Evolutionary conservation across 2,888 invertebrate genomes (phyloP).

Genomic region (Erynnis tages): DNA sequence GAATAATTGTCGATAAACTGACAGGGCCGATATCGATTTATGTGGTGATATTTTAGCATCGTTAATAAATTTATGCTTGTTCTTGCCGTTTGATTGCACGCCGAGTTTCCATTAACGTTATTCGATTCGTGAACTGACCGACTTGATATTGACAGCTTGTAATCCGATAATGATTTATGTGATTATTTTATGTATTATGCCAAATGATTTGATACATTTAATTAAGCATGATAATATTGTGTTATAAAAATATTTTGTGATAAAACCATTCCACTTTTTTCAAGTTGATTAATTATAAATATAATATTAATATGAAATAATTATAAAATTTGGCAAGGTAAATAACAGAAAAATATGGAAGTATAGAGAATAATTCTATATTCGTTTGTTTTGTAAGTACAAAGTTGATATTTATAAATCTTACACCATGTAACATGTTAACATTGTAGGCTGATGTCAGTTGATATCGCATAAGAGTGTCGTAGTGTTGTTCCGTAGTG

Average conservation of each 20-base stretch:
- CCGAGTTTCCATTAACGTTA: constrained; percentile 69
- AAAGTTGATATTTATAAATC: too few relatives aligned
- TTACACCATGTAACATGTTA: constrained; percentile 5
- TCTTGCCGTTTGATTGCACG: constrained; percentile 75
- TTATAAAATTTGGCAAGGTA: too few relatives aligned
- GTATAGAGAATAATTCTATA: too few relatives aligned
- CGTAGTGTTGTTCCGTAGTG: constrained; percentile 36
- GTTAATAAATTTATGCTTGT: constrained; percentile 81
- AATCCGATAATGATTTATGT: constrained; percentile 59
- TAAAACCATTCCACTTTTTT: too few relatives aligned
- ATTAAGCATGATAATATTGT: too few relatives aligned
- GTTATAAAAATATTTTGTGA: too few relatives aligned
- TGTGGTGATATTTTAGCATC: constrained; percentile 79
- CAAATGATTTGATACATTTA: constrained; percentile 5
- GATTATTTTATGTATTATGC: constrained; percentile 28
- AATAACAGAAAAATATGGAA: too few relatives aligned
- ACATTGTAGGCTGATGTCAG: constrained; percentile 15
- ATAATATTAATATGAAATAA: too few relatives aligned
- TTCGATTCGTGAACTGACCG: constrained; percentile 61
- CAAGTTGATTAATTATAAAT: too few relatives aligned
- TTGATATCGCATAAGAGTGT: constrained; percentile 7
- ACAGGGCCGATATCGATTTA: constrained; percentile 77
- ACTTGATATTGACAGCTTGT: constrained; percentile 62
- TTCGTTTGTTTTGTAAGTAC: too few relatives aligned
- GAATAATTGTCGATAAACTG: constrained; percentile 81